Evolutionary conservation across 2,888 invertebrate species (phyloP), one percentile per base, ranked within the genome.

Genomic region (Microplitis manilae): DNA sequence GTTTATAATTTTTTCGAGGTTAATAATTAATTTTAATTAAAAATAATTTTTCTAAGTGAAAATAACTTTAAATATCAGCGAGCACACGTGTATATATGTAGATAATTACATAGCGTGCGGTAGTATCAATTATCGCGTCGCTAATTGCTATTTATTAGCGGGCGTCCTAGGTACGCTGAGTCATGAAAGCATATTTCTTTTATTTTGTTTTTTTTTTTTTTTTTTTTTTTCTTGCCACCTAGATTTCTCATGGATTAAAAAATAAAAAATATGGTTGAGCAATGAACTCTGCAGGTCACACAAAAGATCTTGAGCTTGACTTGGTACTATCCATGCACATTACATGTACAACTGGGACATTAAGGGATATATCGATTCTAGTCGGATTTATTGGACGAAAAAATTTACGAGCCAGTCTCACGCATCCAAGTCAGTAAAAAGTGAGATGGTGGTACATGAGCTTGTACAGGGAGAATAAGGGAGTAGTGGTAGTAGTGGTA

Each of bases 141-240:
- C 81, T 84, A 84, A 84, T 84, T 84, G 81, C 81, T 82, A 84
- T 84, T 84, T 84, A 84, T 84, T 83, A 84, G 77, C 78, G 80
- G 76, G 71, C 59, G 71, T 60, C 61, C 15, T n/a, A 39, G n/a
- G 39, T 39, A 15, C 61, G 71, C 71, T 61, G 61, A 60, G 38
- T 71, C 62, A 71, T 71, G 60, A 71, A 71, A 71, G 38, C 61
- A 39, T 60, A 61, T 71, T 71, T 61, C 60, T 50, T 50, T 13
- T 50, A n/a, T 9, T 50, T 61, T 30, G 13, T 50, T 50, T 9
- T 50, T 50, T 71, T 71, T 39, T 30, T 9, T 50, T 50, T 13
- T 50, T 50, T 30, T 4, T 30, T 30, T 30, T 30, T 30, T 30
- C 30, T 30, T 68, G 68, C 40, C 17, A 20, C 41, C 17, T 50